Evolutionary conservation across 2,797 vertebrate genomes (phyloP).

Genomic region (Neosilurus hyrtlii): DNA sequence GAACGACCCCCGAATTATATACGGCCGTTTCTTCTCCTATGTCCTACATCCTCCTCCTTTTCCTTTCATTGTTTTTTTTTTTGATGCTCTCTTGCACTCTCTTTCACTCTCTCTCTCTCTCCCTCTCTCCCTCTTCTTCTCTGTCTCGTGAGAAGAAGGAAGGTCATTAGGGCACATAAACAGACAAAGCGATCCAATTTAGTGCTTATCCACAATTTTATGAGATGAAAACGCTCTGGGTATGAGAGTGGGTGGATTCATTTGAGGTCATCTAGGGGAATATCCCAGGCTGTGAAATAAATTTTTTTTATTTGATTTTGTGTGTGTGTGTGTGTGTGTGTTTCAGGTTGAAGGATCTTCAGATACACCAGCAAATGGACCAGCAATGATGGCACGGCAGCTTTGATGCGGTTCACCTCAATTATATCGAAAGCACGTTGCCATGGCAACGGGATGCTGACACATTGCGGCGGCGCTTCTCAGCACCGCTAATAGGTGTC

Average conservation of each 20-base stretch:
- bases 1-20: constrained; percentile 70
- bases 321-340: constrained; percentile 25
- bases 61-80: constrained; percentile 2
- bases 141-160: constrained; percentile 18
- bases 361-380: constrained; percentile 50
- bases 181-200: constrained; percentile 7
- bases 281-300: constrained; percentile 10
- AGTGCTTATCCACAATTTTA: background rate
- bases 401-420: constrained; percentile 61
- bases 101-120: too few relatives aligned
- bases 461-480: constrained; percentile 62
- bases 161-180: constrained; percentile 14
- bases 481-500: constrained; percentile 66
- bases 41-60: constrained; percentile 53
- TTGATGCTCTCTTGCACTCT: constrained; percentile 30
- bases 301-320: background rate
- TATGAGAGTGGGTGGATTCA: constrained; percentile 6
- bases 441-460: constrained; percentile 71
- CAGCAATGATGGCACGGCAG: constrained; percentile 45
- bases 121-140: constrained; percentile 3
- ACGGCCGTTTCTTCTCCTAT: constrained; percentile 57
- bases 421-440: constrained; percentile 64
- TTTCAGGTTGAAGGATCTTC: constrained; percentile 54
- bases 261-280: constrained; percentile 33
- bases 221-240: constrained; percentile 7